Percentiles rank a stretch among this genome's conserved stretches.
Conservation (phyloP, 2,888 invertebrate genomes). For the Dasysyrphus tricinctus region DNA sequence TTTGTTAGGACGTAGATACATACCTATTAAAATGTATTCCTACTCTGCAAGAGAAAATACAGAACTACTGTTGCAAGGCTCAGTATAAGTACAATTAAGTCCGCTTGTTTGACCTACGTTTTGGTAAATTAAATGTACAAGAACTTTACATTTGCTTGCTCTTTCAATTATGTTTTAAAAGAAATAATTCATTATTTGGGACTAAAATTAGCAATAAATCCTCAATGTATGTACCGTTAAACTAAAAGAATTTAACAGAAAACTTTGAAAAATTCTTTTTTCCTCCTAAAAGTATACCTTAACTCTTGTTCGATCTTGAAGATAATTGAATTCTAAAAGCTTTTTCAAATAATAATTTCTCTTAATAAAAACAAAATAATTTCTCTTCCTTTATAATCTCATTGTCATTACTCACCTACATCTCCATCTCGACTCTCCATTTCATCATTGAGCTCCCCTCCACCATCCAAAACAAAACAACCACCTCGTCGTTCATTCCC, state of each 20-base stretch:
- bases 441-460: constrained; percentile 18
- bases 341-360: not conserved
- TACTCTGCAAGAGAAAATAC: too few relatives aligned
- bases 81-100: too few relatives aligned
- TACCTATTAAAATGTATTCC: too few relatives aligned
- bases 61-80: too few relatives aligned
- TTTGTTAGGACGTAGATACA: too few relatives aligned
- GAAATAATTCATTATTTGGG: too few relatives aligned
- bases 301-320: not conserved
- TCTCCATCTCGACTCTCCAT: not conserved
- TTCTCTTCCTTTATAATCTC: constrained; percentile 18
- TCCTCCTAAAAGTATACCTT: constrained; percentile 41
- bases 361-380: not conserved
- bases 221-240: not conserved
- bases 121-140: too few relatives aligned
- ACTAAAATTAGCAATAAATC: too few relatives aligned
- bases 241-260: not conserved
- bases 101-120: too few relatives aligned
- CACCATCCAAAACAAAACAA: constrained; percentile 49
- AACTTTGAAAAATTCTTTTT: not conserved
- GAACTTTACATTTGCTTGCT: too few relatives aligned
- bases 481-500: constrained; percentile 4
- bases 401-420: constrained; percentile 45
- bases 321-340: constrained; percentile 8
- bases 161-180: too few relatives aligned